phyloP scores from a whole-genome alignment of 2,888 invertebrate species.

The Ormyrus nitidulus region DNA sequence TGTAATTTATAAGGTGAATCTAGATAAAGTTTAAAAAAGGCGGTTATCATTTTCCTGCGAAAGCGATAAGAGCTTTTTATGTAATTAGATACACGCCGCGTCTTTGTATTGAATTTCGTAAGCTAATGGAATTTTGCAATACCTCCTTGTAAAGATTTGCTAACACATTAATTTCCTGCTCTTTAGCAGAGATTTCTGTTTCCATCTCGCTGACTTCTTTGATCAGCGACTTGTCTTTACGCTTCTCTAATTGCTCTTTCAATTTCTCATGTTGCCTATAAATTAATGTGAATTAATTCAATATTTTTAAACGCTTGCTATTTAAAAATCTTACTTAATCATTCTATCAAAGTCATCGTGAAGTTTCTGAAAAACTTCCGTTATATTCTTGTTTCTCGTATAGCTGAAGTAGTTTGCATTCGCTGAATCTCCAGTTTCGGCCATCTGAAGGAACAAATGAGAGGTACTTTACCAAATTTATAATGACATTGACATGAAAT shows the following conservation, averaged over 20 bases:
- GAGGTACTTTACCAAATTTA: background rate
- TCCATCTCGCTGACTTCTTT: slow-evolving; percentile 66
- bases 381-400: slow-evolving; percentile 25
- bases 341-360: slow-evolving; percentile 48
- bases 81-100: too few species aligned
- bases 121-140: slow-evolving; percentile 18
- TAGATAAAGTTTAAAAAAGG: background rate
- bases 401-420: background rate
- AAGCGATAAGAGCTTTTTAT: too few species aligned
- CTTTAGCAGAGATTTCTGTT: slow-evolving; percentile 66
- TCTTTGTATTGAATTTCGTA: too few species aligned
- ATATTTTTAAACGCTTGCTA: background rate
- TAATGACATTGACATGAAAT: background rate
- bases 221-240: slow-evolving; percentile 60
- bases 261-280: slow-evolving; percentile 68
- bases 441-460: background rate
- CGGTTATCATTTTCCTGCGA: background rate
- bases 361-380: slow-evolving; percentile 41
- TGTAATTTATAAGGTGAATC: background rate
- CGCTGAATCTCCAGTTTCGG: slow-evolving; percentile 13
- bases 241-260: slow-evolving; percentile 61
- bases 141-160: slow-evolving; percentile 70
- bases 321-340: slow-evolving; percentile 37
- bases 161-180: slow-evolving; percentile 70
- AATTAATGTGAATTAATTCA: slow-evolving; percentile 2